These are phyloP conservation scores for Orchesellides sinensis DNA, from an alignment of 2,888 invertebrate genomes.

Conservation along the genomic window DNA sequence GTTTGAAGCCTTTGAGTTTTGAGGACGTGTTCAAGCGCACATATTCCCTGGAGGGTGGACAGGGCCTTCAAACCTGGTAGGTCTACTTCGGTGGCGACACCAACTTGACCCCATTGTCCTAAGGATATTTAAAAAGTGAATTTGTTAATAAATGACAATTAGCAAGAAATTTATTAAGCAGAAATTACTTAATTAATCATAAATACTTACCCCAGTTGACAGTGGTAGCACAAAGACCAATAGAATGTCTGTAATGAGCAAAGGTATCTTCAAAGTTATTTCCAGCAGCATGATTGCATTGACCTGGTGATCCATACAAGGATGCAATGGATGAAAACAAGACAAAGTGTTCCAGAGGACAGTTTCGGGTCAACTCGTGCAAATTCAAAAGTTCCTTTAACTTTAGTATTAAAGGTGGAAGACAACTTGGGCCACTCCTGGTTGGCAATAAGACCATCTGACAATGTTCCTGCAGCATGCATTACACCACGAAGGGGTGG, in stretches of 20 bases:
- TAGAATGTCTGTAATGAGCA: slow-evolving; percentile 41
- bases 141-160: no score
- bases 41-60: slow-evolving; percentile 53
- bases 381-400: slow-evolving; percentile 40
- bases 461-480: slow-evolving; percentile 55
- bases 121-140: no score
- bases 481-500: slow-evolving; percentile 58
- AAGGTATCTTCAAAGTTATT: slow-evolving; percentile 61
- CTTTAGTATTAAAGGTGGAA: slow-evolving; percentile 43
- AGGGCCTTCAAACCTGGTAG: slow-evolving; percentile 55
- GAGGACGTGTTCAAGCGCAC: slow-evolving; percentile 34
- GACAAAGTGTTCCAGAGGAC: slow-evolving; percentile 49
- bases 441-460: slow-evolving; percentile 43
- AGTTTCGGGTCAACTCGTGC: slow-evolving; percentile 4
- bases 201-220: slow-evolving; percentile 55
- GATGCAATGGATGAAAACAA: slow-evolving; percentile 40
- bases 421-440: slow-evolving; percentile 54
- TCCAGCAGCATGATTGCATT: slow-evolving; percentile 54
- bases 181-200: not conserved
- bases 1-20: slow-evolving; percentile 33
- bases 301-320: slow-evolving; percentile 28
- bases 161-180: no score
- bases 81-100: slow-evolving; percentile 39
- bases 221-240: slow-evolving; percentile 39
- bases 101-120: not conserved